phyloP scores from a whole-genome alignment of 2,113 vertebrate species.

The Amphiprion percula region DNA sequence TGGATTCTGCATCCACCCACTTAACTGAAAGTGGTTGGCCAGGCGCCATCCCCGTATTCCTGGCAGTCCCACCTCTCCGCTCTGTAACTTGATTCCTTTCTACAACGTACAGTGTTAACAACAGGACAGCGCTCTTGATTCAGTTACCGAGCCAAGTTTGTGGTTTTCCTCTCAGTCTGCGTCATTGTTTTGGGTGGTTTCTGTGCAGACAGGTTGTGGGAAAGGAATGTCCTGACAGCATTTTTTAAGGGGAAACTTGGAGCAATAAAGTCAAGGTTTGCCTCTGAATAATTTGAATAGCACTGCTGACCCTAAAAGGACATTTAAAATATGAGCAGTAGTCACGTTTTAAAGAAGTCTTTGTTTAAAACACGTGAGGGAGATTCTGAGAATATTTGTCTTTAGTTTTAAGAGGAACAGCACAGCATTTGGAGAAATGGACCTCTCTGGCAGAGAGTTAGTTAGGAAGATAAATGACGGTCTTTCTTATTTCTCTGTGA shows the following conservation, averaged over 20 bases:
- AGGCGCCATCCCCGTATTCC: conserved; percentile 68
- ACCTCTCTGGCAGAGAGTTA: no score
- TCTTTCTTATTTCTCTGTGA: no score
- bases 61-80: conserved; percentile 59
- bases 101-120: conserved; percentile 18
- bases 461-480: no score
- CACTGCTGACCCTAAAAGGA: neutral
- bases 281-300: neutral
- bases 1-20: neutral
- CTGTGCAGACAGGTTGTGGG: conserved; percentile 6
- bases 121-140: neutral
- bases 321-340: no score
- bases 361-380: neutral
- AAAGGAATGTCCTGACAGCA: conserved; percentile 31
- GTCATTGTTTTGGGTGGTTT: conserved; percentile 43
- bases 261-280: neutral
- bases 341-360: no score
- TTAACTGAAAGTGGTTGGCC: conserved; percentile 71
- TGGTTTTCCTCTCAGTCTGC: conserved; percentile 44
- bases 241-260: neutral
- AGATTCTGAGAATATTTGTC: neutral
- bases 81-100: conserved; percentile 68
- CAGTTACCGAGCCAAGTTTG: conserved; percentile 9
- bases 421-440: neutral
- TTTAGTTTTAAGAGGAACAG: neutral